Base-by-base conservation (phyloP, 2,113 vertebrate genomes). In the Lutjanus erythropterus region DNA sequence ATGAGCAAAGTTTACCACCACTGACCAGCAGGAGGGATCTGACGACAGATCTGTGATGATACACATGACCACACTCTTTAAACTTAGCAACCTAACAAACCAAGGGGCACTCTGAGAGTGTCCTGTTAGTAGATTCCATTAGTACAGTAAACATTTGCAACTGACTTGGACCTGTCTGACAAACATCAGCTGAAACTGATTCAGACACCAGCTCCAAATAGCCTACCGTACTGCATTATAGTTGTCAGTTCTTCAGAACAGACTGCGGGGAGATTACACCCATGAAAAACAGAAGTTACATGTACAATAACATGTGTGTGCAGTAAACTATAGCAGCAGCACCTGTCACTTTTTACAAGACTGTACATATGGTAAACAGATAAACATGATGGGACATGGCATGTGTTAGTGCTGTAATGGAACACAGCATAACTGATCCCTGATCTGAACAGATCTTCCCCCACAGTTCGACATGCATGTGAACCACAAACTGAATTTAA, bases 1-100 rank as follows among this genome's bases (percentile, higher is more conserved):
- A 71, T 70, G 77, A 74, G 47, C 11, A 27, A 77, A 81, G 60
- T 60, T 61, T 49, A 35, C 18, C 18, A 47, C 59, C n/a, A 41
- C n/a, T 69, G 47, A 56, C 31, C 52, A 52, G 21, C 18, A 27
- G 31, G 21, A 41, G 50, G 61, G 42, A 58, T 39, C 18, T 31
- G 0, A 37, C 61, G 35, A 53, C 37, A 53, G 18, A 35, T 81
- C 12, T 46, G 29, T n/a, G 18, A 59, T 11, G 33, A 60, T 33
- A 35, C 29, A 39, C 1, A 71, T 44, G 5, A n/a, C 27, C 2
- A 2, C 58, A 39, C 29, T 46, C 25, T 47, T 49, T 44, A 39
- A n/a, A 6, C 16, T 53, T 27, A 53, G 41, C 35, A 37, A 37
- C 35, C 9, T 37, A 3, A 37, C 35, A 37, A 37, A 37, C 35